Evolutionary conservation across 2,797 vertebrate species (phyloP).

Genomic region (Enteromius mattozi): DNA sequence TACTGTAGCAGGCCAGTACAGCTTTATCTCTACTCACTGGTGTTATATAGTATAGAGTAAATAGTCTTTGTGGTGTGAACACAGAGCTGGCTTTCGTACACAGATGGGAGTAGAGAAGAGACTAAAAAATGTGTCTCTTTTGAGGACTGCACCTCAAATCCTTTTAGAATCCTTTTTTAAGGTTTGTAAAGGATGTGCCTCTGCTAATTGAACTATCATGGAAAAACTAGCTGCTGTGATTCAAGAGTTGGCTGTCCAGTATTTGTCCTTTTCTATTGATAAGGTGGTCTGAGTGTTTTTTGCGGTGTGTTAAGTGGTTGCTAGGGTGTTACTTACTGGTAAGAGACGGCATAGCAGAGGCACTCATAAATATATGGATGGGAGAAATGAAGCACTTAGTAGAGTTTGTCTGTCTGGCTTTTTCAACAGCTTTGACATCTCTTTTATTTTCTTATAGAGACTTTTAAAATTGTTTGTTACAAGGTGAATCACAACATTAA

Average conservation of each 20-base stretch:
- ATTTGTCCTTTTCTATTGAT: background rate
- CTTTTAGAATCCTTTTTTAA: background rate
- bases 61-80: background rate
- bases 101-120: background rate
- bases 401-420: background rate
- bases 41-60: background rate
- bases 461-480: background rate
- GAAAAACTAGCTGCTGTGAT: background rate
- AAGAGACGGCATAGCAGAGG: background rate
- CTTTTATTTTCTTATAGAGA: background rate
- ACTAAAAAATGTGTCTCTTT: background rate
- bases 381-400: background rate
- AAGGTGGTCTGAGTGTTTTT: background rate
- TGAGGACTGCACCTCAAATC: background rate
- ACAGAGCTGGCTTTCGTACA: background rate
- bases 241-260: background rate
- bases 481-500: background rate
- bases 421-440: background rate
- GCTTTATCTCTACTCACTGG: background rate
- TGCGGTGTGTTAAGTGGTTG: background rate
- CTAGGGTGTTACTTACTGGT: background rate
- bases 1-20: background rate
- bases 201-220: background rate
- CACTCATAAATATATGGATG: background rate
- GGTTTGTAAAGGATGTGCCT: background rate